Evolutionary conservation across 2,113 vertebrate genomes (phyloP).

Genomic region (Bungarus multicinctus): DNA sequence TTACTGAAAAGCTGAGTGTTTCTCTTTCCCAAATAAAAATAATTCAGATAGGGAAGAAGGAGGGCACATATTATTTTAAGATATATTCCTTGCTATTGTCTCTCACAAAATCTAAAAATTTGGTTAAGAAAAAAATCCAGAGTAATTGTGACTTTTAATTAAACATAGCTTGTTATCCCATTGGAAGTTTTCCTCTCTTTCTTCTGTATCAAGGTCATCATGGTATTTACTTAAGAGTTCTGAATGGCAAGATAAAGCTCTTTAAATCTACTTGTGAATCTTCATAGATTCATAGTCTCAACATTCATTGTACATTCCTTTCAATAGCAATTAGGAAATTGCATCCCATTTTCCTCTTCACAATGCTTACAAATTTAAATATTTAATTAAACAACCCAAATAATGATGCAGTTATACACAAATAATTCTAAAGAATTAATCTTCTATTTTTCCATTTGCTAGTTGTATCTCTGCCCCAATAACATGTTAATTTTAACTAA

Average conservation of each 20-base stretch:
- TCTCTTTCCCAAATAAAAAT: background rate
- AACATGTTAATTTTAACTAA: background rate
- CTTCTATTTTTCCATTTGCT: background rate
- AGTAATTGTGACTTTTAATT: constrained; percentile 24
- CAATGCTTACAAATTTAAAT: constrained; percentile 27
- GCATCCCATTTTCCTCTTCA: background rate
- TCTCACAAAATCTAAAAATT: constrained; percentile 42
- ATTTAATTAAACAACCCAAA: constrained; percentile 10
- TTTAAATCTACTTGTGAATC: background rate
- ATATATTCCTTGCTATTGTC: constrained; percentile 20
- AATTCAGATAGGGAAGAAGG: background rate
- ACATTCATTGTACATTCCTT: background rate
- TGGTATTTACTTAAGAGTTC: constrained; percentile 32
- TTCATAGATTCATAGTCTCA: constrained; percentile 4
- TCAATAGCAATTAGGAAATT: background rate
- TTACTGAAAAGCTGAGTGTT: constrained; percentile 42
- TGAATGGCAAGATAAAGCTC: constrained; percentile 3
- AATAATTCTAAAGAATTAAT: background rate
- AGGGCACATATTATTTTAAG: constrained; percentile 29
- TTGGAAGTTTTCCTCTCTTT: background rate
- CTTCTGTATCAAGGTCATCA: constrained; percentile 9
- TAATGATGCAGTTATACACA: background rate
- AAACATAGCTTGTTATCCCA: constrained; percentile 1
- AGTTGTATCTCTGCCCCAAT: background rate
- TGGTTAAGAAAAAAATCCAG: constrained; percentile 13